Conservation (phyloP, 2,797 vertebrate genomes). For the Oreortyx pictus region DNA sequence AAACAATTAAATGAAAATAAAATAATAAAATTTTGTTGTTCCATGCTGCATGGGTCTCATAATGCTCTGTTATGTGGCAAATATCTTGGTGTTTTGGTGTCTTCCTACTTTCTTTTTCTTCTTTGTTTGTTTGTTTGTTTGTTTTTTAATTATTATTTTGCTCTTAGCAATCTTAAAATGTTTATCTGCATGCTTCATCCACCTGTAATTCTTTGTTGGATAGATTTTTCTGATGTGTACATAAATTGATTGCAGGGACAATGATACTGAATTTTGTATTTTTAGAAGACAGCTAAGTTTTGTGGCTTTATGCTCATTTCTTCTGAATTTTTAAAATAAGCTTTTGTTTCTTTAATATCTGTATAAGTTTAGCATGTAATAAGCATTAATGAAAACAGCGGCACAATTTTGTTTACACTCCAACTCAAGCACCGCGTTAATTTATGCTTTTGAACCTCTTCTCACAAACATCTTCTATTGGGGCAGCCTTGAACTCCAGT, state of each 20-base stretch:
- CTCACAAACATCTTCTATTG: neutral
- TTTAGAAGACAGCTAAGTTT: neutral
- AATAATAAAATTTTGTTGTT: neutral
- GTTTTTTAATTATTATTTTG: no score
- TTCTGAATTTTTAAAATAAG: neutral
- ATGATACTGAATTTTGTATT: neutral
- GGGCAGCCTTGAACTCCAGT: neutral
- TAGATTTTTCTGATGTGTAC: neutral
- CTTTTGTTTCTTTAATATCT: neutral
- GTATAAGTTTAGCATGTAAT: neutral
- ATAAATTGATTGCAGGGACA: neutral
- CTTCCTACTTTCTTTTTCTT: neutral
- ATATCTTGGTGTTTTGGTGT: neutral
- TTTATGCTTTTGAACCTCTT: neutral
- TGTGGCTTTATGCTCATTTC: neutral
- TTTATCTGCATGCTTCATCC: neutral
- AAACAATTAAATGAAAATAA: neutral
- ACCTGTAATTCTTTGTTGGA: neutral
- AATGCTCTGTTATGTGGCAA: neutral
- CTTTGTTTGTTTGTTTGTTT: no score
- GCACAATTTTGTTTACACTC: neutral
- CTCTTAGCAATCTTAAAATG: neutral
- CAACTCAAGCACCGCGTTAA: neutral
- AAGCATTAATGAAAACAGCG: neutral
- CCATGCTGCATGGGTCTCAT: neutral